Conservation (phyloP, 2,888 invertebrate genomes). For the Melanostoma scalare region DNA sequence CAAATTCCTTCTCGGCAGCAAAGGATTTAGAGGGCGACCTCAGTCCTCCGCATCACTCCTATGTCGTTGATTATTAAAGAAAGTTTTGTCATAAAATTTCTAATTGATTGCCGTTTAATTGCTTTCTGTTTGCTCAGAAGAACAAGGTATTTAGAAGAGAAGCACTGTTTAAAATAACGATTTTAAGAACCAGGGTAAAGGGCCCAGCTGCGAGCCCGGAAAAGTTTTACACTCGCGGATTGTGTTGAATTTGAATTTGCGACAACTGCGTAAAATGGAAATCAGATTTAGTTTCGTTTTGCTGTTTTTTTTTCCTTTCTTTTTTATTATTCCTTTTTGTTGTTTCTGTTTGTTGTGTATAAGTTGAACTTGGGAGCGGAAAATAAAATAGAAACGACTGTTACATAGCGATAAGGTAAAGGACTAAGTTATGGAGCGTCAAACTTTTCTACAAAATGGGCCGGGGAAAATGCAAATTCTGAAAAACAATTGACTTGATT, state of each 20-base stretch:
- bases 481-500: constrained; percentile 28
- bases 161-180: constrained; percentile 56
- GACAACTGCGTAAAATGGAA: constrained; percentile 66
- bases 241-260: constrained; percentile 59
- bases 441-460: constrained; percentile 13
- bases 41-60: not conserved
- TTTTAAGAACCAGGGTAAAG: constrained; percentile 28
- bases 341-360: constrained; percentile 24
- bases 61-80: constrained; percentile 59
- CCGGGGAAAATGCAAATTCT: constrained; percentile 23
- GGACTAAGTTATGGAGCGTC: constrained; percentile 32
- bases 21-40: constrained; percentile 51
- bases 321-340: not conserved
- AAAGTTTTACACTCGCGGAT: constrained; percentile 47
- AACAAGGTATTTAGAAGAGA: constrained; percentile 14
- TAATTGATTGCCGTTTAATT: constrained; percentile 73
- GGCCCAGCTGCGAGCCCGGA: not conserved
- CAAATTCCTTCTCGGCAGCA: not conserved
- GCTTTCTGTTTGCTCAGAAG: constrained; percentile 64
- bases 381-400: constrained; percentile 31
- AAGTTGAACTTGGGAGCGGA: constrained; percentile 16
- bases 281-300: constrained; percentile 63
- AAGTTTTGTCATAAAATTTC: constrained; percentile 69
- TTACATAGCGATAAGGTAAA: constrained; percentile 7
- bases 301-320: not conserved